These are phyloP conservation scores for Cyprinodon diabolis DNA, from an alignment of 2,797 vertebrate genomes.

Conservation along the genomic window DNA sequence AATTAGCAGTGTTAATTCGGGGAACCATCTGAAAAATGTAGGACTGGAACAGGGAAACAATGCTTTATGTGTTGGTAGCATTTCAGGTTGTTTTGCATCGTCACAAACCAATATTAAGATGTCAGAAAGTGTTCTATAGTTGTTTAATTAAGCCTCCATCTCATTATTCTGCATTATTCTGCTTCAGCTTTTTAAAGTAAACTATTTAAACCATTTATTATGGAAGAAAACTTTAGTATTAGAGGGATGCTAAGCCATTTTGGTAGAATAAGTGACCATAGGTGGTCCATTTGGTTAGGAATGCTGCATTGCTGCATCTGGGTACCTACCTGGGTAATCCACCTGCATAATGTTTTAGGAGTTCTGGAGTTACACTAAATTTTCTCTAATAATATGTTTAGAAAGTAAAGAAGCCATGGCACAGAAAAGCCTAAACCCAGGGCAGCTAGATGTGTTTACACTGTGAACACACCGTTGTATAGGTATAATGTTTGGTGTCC, in stretches of 20 bases:
- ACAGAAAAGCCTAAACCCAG: not conserved
- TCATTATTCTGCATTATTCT: not conserved
- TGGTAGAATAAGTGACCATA: not conserved
- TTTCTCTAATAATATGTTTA: not conserved
- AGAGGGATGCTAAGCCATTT: not conserved
- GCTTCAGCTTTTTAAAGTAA: not conserved
- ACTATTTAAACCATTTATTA: not conserved
- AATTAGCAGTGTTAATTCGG: not conserved
- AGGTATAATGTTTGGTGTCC: not conserved
- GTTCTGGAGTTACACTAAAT: not conserved
- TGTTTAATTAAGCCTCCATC: not conserved
- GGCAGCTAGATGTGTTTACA: not conserved
- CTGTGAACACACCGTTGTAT: no score
- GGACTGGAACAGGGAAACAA: not conserved
- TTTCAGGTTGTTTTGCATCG: not conserved
- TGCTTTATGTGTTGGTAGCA: not conserved
- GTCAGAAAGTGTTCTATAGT: no score
- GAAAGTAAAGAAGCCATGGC: not conserved
- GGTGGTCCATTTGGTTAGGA: not conserved
- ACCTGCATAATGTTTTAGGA: not conserved
- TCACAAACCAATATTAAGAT: no score
- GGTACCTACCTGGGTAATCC: not conserved
- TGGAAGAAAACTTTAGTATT: not conserved
- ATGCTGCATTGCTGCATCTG: not conserved
- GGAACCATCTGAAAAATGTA: not conserved